Evolutionary conservation across 2,113 vertebrate genomes (phyloP).

Genomic region (Lates calcarifer): DNA sequence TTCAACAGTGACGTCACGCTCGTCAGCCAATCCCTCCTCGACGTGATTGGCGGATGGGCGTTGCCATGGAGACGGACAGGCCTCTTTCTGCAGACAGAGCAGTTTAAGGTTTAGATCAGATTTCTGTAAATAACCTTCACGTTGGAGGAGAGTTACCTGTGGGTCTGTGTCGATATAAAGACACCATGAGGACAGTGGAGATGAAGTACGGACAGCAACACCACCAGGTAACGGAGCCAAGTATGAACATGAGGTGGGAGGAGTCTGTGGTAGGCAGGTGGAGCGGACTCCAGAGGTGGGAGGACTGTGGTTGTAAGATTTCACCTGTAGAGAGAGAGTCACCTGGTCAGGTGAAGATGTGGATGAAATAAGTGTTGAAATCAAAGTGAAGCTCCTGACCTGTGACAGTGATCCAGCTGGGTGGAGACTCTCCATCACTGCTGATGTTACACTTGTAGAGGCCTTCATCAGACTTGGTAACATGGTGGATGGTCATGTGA

Average conservation of each 20-base stretch:
- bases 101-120: neutral
- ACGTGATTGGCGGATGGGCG: neutral
- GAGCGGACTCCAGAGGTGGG: too few relatives aligned
- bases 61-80: neutral
- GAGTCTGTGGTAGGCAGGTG: neutral
- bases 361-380: too few relatives aligned
- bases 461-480: too few relatives aligned
- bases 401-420: too few relatives aligned
- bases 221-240: constrained; percentile 8
- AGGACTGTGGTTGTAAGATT: neutral
- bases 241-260: neutral
- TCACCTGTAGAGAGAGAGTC: neutral
- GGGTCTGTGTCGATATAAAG: neutral
- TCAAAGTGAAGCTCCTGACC: too few relatives aligned
- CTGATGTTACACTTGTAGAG: too few relatives aligned
- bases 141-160: constrained; percentile 14
- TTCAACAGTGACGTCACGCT: neutral
- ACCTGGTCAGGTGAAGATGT: neutral
- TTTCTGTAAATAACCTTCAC: too few relatives aligned
- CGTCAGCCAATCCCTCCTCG: neutral
- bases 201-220: constrained; percentile 28
- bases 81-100: neutral
- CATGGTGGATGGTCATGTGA: too few relatives aligned
- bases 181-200: constrained; percentile 37
- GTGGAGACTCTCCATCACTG: too few relatives aligned